Percentiles rank a stretch among this genome's conserved stretches.
phyloP scores from a whole-genome alignment of 2,888 invertebrate species.

The Drosophila engyochracea region DNA sequence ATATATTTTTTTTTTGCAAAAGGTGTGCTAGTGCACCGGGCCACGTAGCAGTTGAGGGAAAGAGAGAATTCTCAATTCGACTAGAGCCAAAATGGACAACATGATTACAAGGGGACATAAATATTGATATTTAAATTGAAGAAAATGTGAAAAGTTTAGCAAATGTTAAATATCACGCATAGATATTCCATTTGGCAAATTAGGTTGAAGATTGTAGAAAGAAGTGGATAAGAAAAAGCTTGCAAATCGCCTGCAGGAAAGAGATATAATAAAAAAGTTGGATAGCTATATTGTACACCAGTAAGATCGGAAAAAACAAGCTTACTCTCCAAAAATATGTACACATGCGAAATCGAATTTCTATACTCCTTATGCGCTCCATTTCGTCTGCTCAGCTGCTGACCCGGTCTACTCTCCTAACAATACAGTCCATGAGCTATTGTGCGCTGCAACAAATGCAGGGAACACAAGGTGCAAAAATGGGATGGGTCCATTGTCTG shows the following conservation, averaged over 20 bases:
- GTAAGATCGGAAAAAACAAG: background rate
- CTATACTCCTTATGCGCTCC: constrained; percentile 25
- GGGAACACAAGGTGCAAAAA: constrained; percentile 83
- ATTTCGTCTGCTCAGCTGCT: constrained; percentile 47
- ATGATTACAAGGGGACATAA: background rate
- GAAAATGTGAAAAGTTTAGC: background rate
- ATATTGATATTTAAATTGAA: background rate
- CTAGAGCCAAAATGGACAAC: background rate
- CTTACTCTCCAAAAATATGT: background rate
- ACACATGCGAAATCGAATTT: constrained; percentile 5
- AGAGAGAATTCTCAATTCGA: background rate
- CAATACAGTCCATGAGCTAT: constrained; percentile 37
- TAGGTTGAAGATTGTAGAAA: background rate
- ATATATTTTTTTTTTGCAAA: constrained; percentile 33
- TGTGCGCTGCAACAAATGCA: constrained; percentile 41
- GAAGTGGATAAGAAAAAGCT: background rate
- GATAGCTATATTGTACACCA: background rate
- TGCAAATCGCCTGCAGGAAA: background rate
- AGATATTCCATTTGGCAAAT: background rate
- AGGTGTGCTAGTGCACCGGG: constrained; percentile 61
- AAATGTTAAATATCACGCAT: background rate
- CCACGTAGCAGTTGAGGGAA: constrained; percentile 15
- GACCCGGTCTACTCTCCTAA: constrained; percentile 24
- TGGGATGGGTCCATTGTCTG: constrained; percentile 76
- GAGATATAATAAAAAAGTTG: background rate